Evolutionary conservation across 2,113 vertebrate species (phyloP), one percentile per base, ranked within the genome.

Genomic region (Leptobrachium leishanense): DNA sequence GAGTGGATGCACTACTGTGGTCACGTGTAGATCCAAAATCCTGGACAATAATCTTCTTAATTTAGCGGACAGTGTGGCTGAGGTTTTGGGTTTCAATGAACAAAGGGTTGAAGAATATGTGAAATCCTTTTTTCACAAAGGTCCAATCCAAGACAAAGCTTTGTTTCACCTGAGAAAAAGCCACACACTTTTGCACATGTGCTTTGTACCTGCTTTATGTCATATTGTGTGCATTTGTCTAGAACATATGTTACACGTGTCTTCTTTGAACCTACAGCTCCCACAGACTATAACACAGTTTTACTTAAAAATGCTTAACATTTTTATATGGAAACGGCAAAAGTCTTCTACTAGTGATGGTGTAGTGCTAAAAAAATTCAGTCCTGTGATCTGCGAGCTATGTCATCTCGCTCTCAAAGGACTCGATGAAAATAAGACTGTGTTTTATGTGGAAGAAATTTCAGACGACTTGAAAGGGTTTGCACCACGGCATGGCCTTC

Each of bases 151-250:
- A 77, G 81, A 87, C n/a, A 81, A 81, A 41, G 95, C 92, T 6
- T 82, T 92, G 0, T 69, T 87, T 3, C 86, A 92, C 9, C 79
- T 98, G 62, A 85, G 86, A 54, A 84, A 82, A 0, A 92, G 67
- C 59, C 76, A 67, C 66, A 91, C 84, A 13, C 92, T 98, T n/a
- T 87, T 91, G n/a, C 90, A 87, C 84, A 89, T 98, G 93, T 96
- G 95, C 3, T 84, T 89, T 0, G 82, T 92, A 67, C 96, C 96
- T 1, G 94, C 89, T 0, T 89, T 97, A 66, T 98, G 97, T 82
- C 89, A 83, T 0, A 82, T 96, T 0, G 89, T 93, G 83, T 98
- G 96, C 81, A 82, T 93, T 78, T 97, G 94, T 85, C 85, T 98
- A 84, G 85, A 89, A 43, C 84, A 90, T 69, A 85, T 94, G 82